phyloP scores from a whole-genome alignment of 2,888 invertebrate genomes.

The Noctua pronuba region DNA sequence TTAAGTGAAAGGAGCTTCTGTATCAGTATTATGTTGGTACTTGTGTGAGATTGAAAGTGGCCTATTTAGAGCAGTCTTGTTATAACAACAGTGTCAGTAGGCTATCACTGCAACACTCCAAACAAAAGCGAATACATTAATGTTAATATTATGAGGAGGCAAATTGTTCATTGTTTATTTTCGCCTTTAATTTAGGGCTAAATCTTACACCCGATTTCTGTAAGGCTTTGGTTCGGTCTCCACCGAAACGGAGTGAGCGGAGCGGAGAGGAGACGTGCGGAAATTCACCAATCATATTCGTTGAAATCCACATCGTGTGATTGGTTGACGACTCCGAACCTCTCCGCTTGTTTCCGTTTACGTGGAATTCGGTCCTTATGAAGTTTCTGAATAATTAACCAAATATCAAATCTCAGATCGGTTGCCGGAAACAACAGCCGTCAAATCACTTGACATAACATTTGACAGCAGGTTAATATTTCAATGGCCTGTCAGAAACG shows the following conservation, averaged over 20 bases:
- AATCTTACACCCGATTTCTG: slow-evolving; percentile 26
- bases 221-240: not conserved
- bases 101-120: slow-evolving; percentile 74
- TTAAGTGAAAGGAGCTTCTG: slow-evolving; percentile 9
- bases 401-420: not conserved
- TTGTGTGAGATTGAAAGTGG: slow-evolving; percentile 36
- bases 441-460: not conserved
- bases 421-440: not conserved
- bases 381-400: not conserved
- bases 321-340: too few species aligned
- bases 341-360: too few species aligned
- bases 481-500: slow-evolving; percentile 25
- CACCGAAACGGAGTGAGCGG: not conserved
- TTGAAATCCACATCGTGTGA: too few species aligned
- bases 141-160: slow-evolving; percentile 61
- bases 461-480: not conserved
- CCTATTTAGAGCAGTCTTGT: slow-evolving; percentile 66
- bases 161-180: slow-evolving; percentile 50
- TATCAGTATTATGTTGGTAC: slow-evolving; percentile 1
- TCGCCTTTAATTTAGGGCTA: slow-evolving; percentile 28
- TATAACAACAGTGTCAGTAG: slow-evolving; percentile 73
- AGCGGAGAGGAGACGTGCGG: not conserved
- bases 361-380: too few species aligned
- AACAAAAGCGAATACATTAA: slow-evolving; percentile 74
- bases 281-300: too few species aligned